These are phyloP conservation scores for Phycodurus eques DNA, from an alignment of 2,113 vertebrate species.

Conservation along the genomic window DNA sequence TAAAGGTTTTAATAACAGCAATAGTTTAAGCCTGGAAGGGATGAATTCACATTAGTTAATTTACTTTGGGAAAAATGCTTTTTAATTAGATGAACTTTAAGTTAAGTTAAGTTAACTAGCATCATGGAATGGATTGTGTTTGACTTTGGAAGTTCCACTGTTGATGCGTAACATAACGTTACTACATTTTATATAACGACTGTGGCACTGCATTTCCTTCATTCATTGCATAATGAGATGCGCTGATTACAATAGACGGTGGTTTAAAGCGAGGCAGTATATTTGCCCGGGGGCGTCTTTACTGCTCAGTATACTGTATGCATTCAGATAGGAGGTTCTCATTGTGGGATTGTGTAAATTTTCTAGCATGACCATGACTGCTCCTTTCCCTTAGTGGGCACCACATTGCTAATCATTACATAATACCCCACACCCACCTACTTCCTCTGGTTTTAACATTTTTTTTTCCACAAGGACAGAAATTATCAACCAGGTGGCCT, in stretches of 20 bases:
- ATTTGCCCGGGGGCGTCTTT: slow-evolving; percentile 9
- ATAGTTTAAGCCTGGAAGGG: no score
- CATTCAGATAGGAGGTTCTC: slow-evolving; percentile 16
- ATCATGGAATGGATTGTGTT: neutral
- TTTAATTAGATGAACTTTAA: no score
- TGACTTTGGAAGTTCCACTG: neutral
- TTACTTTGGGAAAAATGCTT: no score
- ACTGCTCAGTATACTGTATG: slow-evolving; percentile 3
- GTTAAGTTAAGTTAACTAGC: no score
- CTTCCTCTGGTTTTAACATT: slow-evolving; percentile 1
- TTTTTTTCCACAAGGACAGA: neutral
- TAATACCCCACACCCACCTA: slow-evolving; percentile 9
- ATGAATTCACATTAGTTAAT: no score
- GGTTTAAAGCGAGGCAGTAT: slow-evolving; percentile 16
- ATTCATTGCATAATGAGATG: slow-evolving; percentile 9
- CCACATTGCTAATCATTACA: slow-evolving; percentile 5
- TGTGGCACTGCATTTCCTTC: slow-evolving; percentile 1
- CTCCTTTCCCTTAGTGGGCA: slow-evolving; percentile 9
- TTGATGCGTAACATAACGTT: neutral
- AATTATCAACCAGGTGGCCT: neutral
- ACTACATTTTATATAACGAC: slow-evolving; percentile 23
- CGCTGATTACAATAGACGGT: slow-evolving; percentile 17
- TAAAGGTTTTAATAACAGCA: no score
- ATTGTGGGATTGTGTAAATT: slow-evolving; percentile 15
- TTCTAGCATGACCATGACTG: slow-evolving; percentile 1